A percentile compares a stretch with the other conserved stretches of the same genome.
These are phyloP conservation scores for Neoascia interrupta DNA, from an alignment of 2,888 invertebrate genomes.

Conservation along the genomic window DNA sequence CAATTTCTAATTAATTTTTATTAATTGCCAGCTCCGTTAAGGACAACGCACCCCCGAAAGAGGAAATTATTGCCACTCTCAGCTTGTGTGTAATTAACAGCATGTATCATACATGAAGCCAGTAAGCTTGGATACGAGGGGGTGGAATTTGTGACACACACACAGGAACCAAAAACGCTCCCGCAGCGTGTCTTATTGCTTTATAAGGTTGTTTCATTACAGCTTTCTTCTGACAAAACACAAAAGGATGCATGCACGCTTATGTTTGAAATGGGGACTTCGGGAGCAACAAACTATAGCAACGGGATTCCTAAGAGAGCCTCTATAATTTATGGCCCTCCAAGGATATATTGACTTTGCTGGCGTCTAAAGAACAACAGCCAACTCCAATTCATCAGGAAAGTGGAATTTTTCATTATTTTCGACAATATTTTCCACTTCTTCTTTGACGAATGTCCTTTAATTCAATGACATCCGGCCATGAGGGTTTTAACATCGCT, in stretches of 20 bases:
- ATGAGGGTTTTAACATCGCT: too few species aligned
- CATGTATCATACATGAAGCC: too few species aligned
- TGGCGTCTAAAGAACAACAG: constrained; percentile 4
- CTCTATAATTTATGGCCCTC: constrained; percentile 28
- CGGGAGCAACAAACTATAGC: constrained; percentile 3
- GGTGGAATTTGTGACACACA: too few species aligned
- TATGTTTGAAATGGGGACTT: constrained; percentile 1
- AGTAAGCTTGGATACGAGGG: background rate
- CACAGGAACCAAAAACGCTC: constrained; percentile 2
- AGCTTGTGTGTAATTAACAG: constrained; percentile 40
- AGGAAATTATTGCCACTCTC: constrained; percentile 26
- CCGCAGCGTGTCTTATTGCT: too few species aligned
- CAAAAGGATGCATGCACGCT: background rate
- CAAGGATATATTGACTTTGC: background rate
- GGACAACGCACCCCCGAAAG: constrained; percentile 14
- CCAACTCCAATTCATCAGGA: background rate
- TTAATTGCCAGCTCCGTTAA: constrained; percentile 46
- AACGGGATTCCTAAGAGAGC: background rate
- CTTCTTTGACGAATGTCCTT: constrained; percentile 24
- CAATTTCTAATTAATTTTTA: constrained; percentile 47
- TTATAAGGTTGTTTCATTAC: too few species aligned
- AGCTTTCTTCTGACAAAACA: background rate
- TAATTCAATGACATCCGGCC: constrained; percentile 28
- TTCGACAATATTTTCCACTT: constrained; percentile 24
- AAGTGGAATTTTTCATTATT: constrained; percentile 40